Base-by-base conservation (phyloP, 2,113 vertebrate genomes). In the Ageneiosus marmoratus region DNA sequence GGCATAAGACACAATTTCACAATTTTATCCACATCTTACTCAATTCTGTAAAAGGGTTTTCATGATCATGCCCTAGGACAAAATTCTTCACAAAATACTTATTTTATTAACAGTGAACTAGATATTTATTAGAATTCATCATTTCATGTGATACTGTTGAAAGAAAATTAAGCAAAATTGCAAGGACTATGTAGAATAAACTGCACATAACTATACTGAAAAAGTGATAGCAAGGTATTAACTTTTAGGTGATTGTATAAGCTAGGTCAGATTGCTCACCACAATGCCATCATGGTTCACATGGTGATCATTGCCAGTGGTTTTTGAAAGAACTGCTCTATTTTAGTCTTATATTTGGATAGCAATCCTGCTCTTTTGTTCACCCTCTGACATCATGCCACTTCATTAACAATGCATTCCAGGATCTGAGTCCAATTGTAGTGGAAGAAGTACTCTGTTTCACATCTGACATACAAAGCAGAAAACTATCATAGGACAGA, bases 371-470 rank as follows among this genome's bases (percentile, higher is more conserved):
- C 46, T 80, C 83, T 87, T 84, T 88, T 88, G 75, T 88, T 86
- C 80, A 77, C 41, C 32, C 29, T 80, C 62, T 84, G 63, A 83
- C 55, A 82, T 79, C 51, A 76, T 11, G 22, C 51, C 44, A 82
- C 24, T 77, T 82, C 46, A 75, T 67, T 79, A 73, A 86, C 87
- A 86, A 88, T 88, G 87, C 83, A 84, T 80, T 86, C 72, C 82
- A 83, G 87, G 72, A 84, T 70, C 82, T 56, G 65, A 41, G 60
- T 51, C 51, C 77, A 55, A 70, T 55, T 69, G 24, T 41, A 53
- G 44, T n/a, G 29, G 56, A 79, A 79, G 24, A 63, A 80, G 58
- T 53, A 82, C 44, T 72, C 20, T 70, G 27, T 29, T 37, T 69
- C 50, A 80, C 48, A 48, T 82, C 63, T 62, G 32, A 48, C 53